Evolutionary conservation across 2,797 vertebrate genomes (phyloP).

Genomic region (Leptodactylus fallax): DNA sequence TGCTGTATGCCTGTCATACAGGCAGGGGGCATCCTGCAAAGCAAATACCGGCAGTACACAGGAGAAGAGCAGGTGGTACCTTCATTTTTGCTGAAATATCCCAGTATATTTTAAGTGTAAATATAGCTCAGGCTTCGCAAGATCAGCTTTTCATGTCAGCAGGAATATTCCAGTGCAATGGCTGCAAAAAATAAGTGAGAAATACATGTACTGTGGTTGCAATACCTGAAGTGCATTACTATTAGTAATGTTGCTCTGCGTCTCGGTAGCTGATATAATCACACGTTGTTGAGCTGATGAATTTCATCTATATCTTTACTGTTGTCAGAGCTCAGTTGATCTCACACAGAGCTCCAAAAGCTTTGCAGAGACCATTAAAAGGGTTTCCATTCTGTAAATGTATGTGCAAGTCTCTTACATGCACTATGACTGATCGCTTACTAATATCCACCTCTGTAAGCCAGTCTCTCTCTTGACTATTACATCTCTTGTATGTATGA

Average conservation of each 20-base stretch:
- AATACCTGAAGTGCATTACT: not conserved
- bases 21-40: conserved; percentile 13
- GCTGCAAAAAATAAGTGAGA: not conserved
- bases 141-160: not conserved
- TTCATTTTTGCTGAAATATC: conserved; percentile 7
- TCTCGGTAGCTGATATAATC: not conserved
- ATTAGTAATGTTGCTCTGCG: not conserved
- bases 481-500: too few relatives aligned
- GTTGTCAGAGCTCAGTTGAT: not conserved
- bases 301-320: not conserved
- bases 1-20: not conserved
- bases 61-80: conserved; percentile 6
- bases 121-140: conserved; percentile 2
- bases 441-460: too few relatives aligned
- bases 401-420: too few relatives aligned
- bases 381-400: too few relatives aligned
- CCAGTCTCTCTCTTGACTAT: too few relatives aligned
- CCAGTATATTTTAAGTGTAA: not conserved
- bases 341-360: too few relatives aligned
- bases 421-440: too few relatives aligned
- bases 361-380: too few relatives aligned
- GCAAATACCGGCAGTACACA: not conserved
- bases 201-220: not conserved
- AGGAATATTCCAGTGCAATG: not conserved
- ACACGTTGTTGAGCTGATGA: too few relatives aligned